Percentiles rank a stretch among this genome's conserved stretches.
phyloP scores from a whole-genome alignment of 2,797 vertebrate species.

The Rallus crepitans region DNA sequence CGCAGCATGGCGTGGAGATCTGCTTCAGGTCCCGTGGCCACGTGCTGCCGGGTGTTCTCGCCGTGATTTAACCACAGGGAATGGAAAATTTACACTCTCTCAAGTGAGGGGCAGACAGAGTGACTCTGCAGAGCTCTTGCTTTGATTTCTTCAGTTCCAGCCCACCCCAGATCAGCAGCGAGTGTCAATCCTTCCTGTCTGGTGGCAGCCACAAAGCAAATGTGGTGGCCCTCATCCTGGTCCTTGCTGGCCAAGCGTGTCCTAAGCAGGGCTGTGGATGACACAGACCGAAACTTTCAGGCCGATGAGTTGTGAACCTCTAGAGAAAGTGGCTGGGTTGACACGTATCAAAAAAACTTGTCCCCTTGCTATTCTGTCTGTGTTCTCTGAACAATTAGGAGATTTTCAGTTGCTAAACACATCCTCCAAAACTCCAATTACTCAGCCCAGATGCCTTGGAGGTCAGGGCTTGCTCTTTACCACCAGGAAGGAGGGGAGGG shows the following conservation, averaged over 20 bases:
- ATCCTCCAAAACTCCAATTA: neutral
- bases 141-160: neutral
- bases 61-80: neutral
- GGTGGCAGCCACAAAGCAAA: neutral
- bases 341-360: neutral
- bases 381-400: slow-evolving; percentile 44
- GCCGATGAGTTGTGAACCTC: neutral
- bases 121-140: neutral
- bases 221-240: neutral
- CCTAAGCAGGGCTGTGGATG: neutral
- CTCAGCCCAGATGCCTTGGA: slow-evolving; percentile 16
- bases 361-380: neutral
- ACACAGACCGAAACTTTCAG: neutral
- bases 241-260: neutral
- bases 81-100: neutral
- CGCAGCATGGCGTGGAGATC: neutral
- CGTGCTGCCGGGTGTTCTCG: neutral
- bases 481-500: neutral
- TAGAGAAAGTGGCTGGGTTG: neutral
- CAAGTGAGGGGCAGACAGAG: neutral
- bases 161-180: neutral
- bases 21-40: neutral
- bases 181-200: neutral
- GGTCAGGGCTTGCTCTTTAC: slow-evolving; percentile 34
- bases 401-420: slow-evolving; percentile 18